phyloP scores from a whole-genome alignment of 2,888 invertebrate genomes.

The Lasioglossum pauxillum region DNA sequence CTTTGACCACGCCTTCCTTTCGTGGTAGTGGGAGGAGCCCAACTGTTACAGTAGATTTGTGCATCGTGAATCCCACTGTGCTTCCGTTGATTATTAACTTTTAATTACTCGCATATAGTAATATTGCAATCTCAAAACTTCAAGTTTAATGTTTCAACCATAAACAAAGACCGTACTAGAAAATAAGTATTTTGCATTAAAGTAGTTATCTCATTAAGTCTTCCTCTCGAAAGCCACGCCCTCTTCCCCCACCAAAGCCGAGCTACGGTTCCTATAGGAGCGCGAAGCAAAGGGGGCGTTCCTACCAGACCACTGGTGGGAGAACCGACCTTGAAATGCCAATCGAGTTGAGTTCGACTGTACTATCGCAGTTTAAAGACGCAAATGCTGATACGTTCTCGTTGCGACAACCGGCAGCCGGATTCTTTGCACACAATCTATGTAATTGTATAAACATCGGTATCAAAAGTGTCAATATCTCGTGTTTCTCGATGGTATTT shows the following conservation, averaged over 20 bases:
- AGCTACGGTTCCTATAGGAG: not conserved
- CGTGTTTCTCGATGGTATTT: constrained; percentile 81
- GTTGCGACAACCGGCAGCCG: constrained; percentile 45
- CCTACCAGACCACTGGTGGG: not conserved
- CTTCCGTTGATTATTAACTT: not conserved
- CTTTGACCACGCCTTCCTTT: not conserved
- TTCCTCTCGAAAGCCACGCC: not conserved
- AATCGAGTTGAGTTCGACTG: not conserved
- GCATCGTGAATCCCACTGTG: not conserved
- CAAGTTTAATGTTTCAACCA: no score
- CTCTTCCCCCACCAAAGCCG: not conserved
- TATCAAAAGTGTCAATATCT: constrained; percentile 80
- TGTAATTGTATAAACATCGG: constrained; percentile 79
- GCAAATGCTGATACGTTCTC: constrained; percentile 40
- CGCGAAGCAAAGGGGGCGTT: not conserved
- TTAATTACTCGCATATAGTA: no score
- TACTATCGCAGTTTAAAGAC: not conserved
- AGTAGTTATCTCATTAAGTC: no score
- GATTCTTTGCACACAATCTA: constrained; percentile 73
- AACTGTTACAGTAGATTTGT: no score
- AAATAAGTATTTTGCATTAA: no score
- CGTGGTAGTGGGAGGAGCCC: not conserved
- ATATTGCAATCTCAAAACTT: no score
- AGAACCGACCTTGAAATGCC: not conserved
- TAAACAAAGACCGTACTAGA: no score